Evolutionary conservation across 2,113 vertebrate genomes (phyloP).

Genomic region (Corythornis vintsioides): DNA sequence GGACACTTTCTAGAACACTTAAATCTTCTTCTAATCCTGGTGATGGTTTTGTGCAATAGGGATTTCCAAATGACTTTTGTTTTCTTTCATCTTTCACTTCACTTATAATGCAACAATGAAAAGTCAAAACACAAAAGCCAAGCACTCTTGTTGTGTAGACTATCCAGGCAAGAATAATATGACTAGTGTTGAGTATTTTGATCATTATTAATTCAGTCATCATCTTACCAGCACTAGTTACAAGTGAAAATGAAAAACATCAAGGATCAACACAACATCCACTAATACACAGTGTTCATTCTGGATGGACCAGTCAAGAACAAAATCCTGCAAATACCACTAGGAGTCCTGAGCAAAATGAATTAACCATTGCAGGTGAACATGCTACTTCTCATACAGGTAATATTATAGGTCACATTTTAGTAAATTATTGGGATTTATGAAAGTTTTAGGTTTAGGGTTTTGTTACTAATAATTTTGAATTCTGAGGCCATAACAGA

Average conservation of each 20-base stretch:
- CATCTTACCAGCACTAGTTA: slow-evolving; percentile 39
- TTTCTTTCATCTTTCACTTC: slow-evolving; percentile 4
- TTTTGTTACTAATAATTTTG: neutral
- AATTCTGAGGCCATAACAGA: neutral
- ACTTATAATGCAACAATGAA: neutral
- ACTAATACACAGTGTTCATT: neutral
- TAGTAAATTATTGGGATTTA: neutral
- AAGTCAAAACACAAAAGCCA: neutral
- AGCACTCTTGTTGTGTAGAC: neutral
- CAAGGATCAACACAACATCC: slow-evolving; percentile 37
- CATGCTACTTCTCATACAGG: slow-evolving; percentile 28
- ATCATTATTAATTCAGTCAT: slow-evolving; percentile 50
- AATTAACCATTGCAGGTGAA: slow-evolving; percentile 10
- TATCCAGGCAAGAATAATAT: neutral
- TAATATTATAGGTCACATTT: slow-evolving; percentile 6
- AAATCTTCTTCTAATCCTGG: neutral
- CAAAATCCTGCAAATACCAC: slow-evolving; percentile 2
- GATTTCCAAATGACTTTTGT: neutral
- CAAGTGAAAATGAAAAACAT: slow-evolving; percentile 6
- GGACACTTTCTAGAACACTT: neutral
- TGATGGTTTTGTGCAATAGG: neutral
- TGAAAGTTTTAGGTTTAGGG: neutral
- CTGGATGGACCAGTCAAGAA: slow-evolving; percentile 2
- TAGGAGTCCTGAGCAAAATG: neutral
- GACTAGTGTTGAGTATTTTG: neutral